Base-by-base conservation (phyloP, 2,888 invertebrate species). In the Automeris io region DNA sequence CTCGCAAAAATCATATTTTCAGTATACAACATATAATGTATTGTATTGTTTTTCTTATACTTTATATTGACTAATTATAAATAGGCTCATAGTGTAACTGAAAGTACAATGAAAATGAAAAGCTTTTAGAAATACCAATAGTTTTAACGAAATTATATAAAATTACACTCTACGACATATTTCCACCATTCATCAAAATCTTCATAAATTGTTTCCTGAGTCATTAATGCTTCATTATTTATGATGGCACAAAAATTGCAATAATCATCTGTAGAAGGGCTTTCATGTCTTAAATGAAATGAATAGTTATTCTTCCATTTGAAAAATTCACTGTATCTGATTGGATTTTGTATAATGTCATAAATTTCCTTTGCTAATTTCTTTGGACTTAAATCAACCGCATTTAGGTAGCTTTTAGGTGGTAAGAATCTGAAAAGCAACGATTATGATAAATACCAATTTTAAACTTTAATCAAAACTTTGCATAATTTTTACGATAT, bases 391-490 rank as follows among this genome's bases (percentile, higher is more conserved):
- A 73, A 40, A 40, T 60, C 42, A 1, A 52, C 18, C 2, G 76
- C 81, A 39, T 80, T 56, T 18, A 82, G 48, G 41, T 79, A 81
- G 0, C 62, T 57, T 2, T 70, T 69, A 4, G 67, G 56, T 2
- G 80, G 80, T 42, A 79, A 45, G 43, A 73, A 82, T 39, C 81
- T 81, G 48, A 40, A 65, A 62, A n/a, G n/a, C n/a, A n/a, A n/a
- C n/a, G n/a, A n/a, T n/a, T n/a, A n/a, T n/a, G n/a, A n/a, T n/a
- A n/a, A n/a, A n/a, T n/a, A n/a, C n/a, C n/a, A n/a, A n/a, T n/a
- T n/a, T n/a, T n/a, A n/a, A n/a, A n/a, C n/a, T n/a, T n/a, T n/a
- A n/a, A n/a, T n/a, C n/a, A n/a, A n/a, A n/a, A n/a, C n/a, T n/a
- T n/a, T n/a, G n/a, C n/a, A n/a, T n/a, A n/a, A n/a, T n/a, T n/a